Evolutionary conservation across 2,888 invertebrate species (phyloP), one percentile per base, ranked within the genome.

Genomic region (Cheilosia variabilis): DNA sequence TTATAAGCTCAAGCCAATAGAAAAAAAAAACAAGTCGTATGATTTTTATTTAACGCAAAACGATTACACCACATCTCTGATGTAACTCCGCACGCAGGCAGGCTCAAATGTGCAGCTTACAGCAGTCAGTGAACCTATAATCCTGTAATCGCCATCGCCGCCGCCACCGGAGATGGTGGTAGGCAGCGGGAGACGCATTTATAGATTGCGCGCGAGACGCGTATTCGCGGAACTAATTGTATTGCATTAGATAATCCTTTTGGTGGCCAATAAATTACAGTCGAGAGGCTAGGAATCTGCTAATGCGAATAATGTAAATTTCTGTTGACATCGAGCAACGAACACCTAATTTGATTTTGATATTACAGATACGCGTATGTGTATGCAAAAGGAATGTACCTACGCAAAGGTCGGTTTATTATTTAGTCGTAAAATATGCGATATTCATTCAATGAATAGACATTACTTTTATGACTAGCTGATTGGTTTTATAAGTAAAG

Each of bases 41-140:
- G 37, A 31, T 68, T 68, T 58, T 69, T 69, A 69, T 69, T 69
- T 57, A 69, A 69, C 69, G 68, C 43, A 47, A 15, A 5, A 19
- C 27, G 43, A 34, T 57, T 69, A 69, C 57, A 57, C 45, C 69
- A 57, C 69, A 43, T 43, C n/a, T 69, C 24, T 68, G 55, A 69
- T 57, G 69, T 47, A 69, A 69, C 57, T 9, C 31, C 15, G 41
- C 27, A 17, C 47, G 69, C 45, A 69, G 45, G 4, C 57, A 57
- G 57, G 57, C 57, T 69, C 37, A 37, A 66, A 24, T 66, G 24
- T 37, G 52, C 43, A 66, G 45, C 45, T 62, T 47, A 34, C 52
- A 50, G 37, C 65, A 37, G 52, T 41, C 47, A 47, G 22, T n/a
- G 68, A 57, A 57, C 55, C 66, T 53, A 47, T 57, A 69, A 31